Base-by-base conservation (phyloP, 2,113 vertebrate genomes). In the Esox niger region DNA sequence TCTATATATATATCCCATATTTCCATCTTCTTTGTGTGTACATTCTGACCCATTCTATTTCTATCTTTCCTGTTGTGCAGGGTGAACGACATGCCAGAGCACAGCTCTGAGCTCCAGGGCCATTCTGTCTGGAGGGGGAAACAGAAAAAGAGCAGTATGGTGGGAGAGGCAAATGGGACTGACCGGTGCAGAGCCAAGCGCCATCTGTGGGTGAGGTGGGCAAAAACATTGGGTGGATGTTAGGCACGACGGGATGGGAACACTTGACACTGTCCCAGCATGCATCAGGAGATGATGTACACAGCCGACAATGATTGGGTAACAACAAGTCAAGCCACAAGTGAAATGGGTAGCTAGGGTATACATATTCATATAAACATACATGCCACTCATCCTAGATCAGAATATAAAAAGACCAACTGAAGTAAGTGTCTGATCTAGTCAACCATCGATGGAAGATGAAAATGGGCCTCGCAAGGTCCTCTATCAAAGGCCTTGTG, bases 71-170 rank as follows among this genome's bases (percentile, higher is more conserved):
- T 33, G 66, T 72, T 82, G 83, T 81, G 71, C 69, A 79, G 66
- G 49, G 25, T 13, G 60, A 57, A 61, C 8, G 52, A 61, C 8
- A 38, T 61, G 71, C 31, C 20, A 2, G 33, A 21, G 73, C 58
- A 49, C 65, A 79, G 75, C 84, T 86, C 78, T 82, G 88, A 90
- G 86, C 88, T 86, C 77, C 82, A 89, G 79, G 80, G 86, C 85
- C 88, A 88, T 87, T 90, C 88, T 91, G 89, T 90, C 88, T 90
- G 89, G 90, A 90, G 84, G 78, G 72, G 62, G 71, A 86, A 4
- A 38, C 27, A 31, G 27, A 69, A 7, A 43, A n/a, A 32, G 73
- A 35, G 27, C 64, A 11, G 23, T 32, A 67, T 31, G 76, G 70
- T 52, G 73, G 82, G 75, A 84, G 74, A 82, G 69, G 73, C 76